Evolutionary conservation across 2,113 vertebrate species (phyloP).

Genomic region (Callopanchax toddi): DNA sequence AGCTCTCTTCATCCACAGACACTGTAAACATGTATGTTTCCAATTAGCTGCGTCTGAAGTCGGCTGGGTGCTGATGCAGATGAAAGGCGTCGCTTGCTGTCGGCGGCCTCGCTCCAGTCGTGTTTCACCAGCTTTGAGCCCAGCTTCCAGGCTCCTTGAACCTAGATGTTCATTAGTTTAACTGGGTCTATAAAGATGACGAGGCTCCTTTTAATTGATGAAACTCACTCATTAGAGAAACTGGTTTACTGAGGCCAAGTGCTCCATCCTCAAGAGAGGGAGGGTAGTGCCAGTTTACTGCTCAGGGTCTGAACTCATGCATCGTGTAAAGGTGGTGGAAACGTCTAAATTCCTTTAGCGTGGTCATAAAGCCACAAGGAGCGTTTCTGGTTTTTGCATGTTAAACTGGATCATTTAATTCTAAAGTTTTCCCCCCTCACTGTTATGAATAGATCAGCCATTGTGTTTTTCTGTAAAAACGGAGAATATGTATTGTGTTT

Average conservation of each 20-base stretch:
- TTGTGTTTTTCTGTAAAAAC: conserved; percentile 40
- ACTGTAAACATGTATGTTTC: conserved; percentile 71
- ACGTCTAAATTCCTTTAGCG: no score
- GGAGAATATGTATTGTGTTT: conserved; percentile 43
- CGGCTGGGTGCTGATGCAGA: conserved; percentile 40
- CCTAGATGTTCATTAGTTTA: conserved; percentile 52
- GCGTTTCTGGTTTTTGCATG: background rate
- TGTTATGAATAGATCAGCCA: background rate
- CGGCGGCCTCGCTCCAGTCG: conserved; percentile 12
- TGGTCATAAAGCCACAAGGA: conserved; percentile 6
- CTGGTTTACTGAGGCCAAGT: conserved; percentile 39
- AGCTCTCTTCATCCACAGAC: conserved; percentile 21
- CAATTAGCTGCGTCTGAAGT: conserved; percentile 55
- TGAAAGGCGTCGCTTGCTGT: conserved; percentile 45
- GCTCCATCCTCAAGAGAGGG: conserved; percentile 17
- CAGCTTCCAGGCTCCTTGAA: conserved; percentile 14
- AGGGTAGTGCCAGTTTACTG: conserved; percentile 4
- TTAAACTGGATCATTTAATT: no score
- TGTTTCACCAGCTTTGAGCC: conserved; percentile 3
- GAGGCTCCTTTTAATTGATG: conserved; percentile 54
- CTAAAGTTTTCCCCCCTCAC: no score
- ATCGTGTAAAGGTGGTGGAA: no score
- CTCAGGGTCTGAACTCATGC: conserved; percentile 1
- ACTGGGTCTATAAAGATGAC: conserved; percentile 50
- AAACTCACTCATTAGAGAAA: conserved; percentile 44